Base-by-base conservation (phyloP, 2,113 vertebrate genomes). In the Myiopsitta monachus region DNA sequence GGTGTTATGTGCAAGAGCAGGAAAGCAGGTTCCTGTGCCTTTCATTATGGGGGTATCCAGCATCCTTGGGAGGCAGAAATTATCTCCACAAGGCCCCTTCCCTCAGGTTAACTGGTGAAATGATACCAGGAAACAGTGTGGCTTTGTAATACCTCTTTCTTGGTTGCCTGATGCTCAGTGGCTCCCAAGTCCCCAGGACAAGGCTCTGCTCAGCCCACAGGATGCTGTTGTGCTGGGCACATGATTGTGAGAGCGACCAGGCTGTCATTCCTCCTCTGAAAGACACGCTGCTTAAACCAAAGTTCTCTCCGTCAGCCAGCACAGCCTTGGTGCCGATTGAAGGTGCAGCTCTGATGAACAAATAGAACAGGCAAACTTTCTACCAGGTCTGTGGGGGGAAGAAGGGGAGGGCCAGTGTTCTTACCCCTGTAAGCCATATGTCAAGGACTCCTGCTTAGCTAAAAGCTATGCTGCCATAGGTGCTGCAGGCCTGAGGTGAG, bases 141-240 rank as follows among this genome's bases (percentile, higher is more conserved):
- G 54, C 39, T 73, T 78, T 73, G 1, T 38, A 49, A 33, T 28
- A 31, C 23, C 9, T 28, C 13, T 54, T 39, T 76, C 70, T 26
- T 38, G 52, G 39, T 43, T 75, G 49, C 33, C 52, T 81, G 21
- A 44, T 75, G 85, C 31, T 75, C 43, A 75, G 54, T 81, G 82
- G 12, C 27, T 70, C 38, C 26, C 7, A 55, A 77, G 54, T 8
- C 18, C 22, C 11, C 24, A 4, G 7, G 39, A 36, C 55, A 70
- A n/a, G 78, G 11, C 39, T 64, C 27, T 77, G 72, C 67, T 77
- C 30, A 49, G 41, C 55, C 31, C 68, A 22, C 36, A 70, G 38
- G 26, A 24, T 66, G 51, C 38, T 63, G 28, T 5, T 0, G 0
- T 67, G n/a, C 52, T 77, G 67, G 39, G n/a, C 14, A 30, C 0